Evolutionary conservation across 2,113 vertebrate genomes (phyloP).

Genomic region (Anser brachyrhynchus): DNA sequence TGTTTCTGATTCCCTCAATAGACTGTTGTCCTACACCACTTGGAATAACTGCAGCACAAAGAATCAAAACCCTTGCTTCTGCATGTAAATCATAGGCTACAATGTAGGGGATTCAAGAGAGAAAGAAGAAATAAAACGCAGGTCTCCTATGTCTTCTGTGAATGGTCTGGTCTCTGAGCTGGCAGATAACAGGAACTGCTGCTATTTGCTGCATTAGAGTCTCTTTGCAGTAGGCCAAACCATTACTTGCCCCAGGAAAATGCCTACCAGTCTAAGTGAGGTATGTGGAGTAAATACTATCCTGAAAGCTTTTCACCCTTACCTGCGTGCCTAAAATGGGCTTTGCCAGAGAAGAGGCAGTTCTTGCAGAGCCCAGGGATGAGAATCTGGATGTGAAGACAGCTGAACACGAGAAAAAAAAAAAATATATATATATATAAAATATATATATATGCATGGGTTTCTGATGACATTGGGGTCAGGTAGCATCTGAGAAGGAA

Average conservation of each 20-base stretch:
- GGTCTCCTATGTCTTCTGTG: not conserved
- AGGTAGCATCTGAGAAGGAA: not conserved
- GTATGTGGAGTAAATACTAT: not conserved
- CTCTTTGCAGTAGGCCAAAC: not conserved
- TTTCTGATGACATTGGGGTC: constrained; percentile 4
- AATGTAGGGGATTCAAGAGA: not conserved
- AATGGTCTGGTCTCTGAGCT: not conserved
- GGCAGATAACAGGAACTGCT: not conserved
- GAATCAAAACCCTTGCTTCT: not conserved
- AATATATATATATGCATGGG: not conserved
- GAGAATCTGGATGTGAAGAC: not conserved
- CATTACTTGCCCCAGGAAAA: not conserved
- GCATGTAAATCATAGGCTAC: not conserved
- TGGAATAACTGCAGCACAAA: not conserved
- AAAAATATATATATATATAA: no score
- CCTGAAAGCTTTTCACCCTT: not conserved
- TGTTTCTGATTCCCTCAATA: not conserved
- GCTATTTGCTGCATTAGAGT: not conserved
- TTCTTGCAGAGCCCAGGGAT: not conserved
- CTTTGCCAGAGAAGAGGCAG: not conserved
- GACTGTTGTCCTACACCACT: not conserved
- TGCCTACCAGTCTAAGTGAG: not conserved
- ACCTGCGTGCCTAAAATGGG: not conserved
- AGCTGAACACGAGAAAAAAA: not conserved
- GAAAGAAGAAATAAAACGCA: not conserved